These are phyloP conservation scores for Epirrhoe tristata DNA, from an alignment of 2,888 invertebrate species.

Conservation along the genomic window DNA sequence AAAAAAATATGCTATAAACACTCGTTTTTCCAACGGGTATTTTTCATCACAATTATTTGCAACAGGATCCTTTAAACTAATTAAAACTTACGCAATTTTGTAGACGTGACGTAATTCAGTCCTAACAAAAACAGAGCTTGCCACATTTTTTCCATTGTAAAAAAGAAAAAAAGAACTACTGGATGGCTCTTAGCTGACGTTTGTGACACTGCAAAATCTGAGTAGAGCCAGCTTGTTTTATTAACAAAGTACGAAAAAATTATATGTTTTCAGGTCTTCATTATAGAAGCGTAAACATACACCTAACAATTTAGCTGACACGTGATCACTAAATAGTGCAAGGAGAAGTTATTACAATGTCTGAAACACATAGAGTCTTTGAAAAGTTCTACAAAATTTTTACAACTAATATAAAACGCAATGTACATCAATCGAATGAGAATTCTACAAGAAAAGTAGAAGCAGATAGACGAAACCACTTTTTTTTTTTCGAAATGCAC, in stretches of 20 bases:
- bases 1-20: background rate
- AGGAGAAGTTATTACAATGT: background rate
- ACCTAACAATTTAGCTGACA: constrained; percentile 48
- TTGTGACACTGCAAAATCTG: constrained; percentile 44
- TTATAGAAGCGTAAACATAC: constrained; percentile 54
- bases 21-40: background rate
- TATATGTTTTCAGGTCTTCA: constrained; percentile 59
- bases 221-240: constrained; percentile 51
- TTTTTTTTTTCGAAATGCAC: background rate
- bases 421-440: background rate
- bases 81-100: constrained; percentile 64
- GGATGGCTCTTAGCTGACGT: constrained; percentile 46
- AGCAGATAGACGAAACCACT: background rate
- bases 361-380: constrained; percentile 4
- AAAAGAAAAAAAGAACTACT: constrained; percentile 40
- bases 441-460: background rate
- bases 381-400: background rate
- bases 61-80: constrained; percentile 40
- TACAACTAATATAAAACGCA: background rate
- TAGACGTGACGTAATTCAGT: constrained; percentile 49
- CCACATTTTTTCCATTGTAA: constrained; percentile 49
- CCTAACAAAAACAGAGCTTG: constrained; percentile 47
- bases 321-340: constrained; percentile 39
- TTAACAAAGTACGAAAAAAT: constrained; percentile 63
- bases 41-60: constrained; percentile 5